Base-by-base conservation (phyloP, 1,140 invertebrate genomes). In the Dinoponera quadriceps region DNA sequence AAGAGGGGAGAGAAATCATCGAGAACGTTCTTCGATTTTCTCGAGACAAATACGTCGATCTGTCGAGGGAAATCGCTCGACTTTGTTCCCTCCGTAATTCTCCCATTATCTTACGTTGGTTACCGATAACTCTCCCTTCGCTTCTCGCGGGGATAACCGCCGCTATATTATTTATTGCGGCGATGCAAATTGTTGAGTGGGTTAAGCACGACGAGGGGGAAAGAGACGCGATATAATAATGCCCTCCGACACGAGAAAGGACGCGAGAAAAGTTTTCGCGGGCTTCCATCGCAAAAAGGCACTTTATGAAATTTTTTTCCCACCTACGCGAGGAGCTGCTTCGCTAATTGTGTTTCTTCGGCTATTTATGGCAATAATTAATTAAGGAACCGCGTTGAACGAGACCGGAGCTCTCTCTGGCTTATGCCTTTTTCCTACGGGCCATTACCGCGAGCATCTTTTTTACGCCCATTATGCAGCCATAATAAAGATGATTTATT, bases 401-500 rank as follows among this genome's bases (percentile, higher is more conserved):
- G 54, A 82, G 71, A 82, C 49, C 29, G 7, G 20, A 49, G 55
- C 54, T 25, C 29, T 51, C 38, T 71, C 77, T 55, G 55, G 75
- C 75, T 84, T 81, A 62, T 82, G 78, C 51, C 77, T 65, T 83
- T 83, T 66, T 74, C 62, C 38, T 33, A 22, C 81, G 84, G 25
- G 16, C 69, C 69, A 71, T 84, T 84, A 84, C 68, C 69, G 85
- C 75, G 69, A 85, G 80, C 71, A 84, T 84, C 84, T 66, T 85
- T 84, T 84, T 85, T 78, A 78, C 73, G 49, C 51, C 27, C 75
- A 60, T 74, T 81, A 84, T 81, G 74, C 18, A 82, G 27, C 77
- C 54, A 66, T 60, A 73, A 75, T 85, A 85, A 85, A 85, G 83
- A 77, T 75, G 65, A 86, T 85, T 75, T 75, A 81, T 84, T 84